Percentiles rank a stretch among this genome's conserved stretches.
phyloP scores from a whole-genome alignment of 2,888 invertebrate genomes.

The Heteromurus nitidus region DNA sequence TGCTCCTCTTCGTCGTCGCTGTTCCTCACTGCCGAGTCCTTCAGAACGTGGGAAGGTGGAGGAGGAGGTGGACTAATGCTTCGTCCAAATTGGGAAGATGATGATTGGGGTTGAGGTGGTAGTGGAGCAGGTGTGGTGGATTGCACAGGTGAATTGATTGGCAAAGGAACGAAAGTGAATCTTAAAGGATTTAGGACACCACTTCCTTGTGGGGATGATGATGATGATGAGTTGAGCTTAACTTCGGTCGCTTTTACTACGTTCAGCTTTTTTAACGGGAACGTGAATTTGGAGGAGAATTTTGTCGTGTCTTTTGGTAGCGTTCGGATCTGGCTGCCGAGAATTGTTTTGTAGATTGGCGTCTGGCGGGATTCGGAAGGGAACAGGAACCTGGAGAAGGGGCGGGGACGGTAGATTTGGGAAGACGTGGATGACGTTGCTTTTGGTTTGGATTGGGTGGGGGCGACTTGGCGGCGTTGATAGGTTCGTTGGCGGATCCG shows the following conservation, averaged over 20 bases:
- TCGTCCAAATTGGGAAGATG: background rate
- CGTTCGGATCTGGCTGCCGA: background rate
- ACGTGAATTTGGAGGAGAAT: conserved; percentile 34
- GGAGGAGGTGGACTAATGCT: background rate
- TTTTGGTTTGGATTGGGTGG: background rate
- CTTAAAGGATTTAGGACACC: background rate
- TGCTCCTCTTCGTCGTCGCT: background rate
- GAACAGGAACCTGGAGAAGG: conserved; percentile 36
- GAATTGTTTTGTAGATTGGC: background rate
- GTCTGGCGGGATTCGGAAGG: conserved; percentile 24
- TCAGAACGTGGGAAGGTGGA: background rate
- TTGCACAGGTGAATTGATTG: background rate
- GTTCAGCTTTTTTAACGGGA: background rate
- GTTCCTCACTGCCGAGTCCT: background rate
- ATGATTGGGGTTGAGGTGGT: background rate
- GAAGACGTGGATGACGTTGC: conserved; percentile 4
- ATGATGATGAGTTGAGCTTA: no score
- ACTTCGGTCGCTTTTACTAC: background rate
- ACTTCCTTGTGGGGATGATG: no score
- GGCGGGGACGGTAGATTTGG: no score
- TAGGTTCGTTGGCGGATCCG: background rate
- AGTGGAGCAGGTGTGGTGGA: background rate
- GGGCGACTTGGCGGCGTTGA: no score
- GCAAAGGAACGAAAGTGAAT: background rate
- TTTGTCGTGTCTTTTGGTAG: background rate